Evolutionary conservation across 1,140 invertebrate genomes (phyloP).

Genomic region (Whitmania pigra): DNA sequence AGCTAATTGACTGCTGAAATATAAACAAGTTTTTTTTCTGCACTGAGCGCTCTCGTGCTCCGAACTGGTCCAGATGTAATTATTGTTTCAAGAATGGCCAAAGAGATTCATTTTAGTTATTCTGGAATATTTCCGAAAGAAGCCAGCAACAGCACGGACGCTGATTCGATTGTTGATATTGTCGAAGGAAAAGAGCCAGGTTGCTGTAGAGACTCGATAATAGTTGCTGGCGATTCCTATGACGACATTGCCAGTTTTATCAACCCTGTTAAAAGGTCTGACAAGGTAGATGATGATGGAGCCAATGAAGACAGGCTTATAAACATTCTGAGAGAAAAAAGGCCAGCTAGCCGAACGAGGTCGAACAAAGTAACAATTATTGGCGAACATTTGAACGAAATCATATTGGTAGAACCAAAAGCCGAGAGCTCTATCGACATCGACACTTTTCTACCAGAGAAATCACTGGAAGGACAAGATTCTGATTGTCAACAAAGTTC

Average conservation of each 20-base stretch:
- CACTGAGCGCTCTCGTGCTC: no score
- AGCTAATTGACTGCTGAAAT: no score
- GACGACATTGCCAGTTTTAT: conserved; percentile 45
- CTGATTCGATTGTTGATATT: conserved; percentile 1
- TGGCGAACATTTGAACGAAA: neutral
- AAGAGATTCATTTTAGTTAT: conserved; percentile 1
- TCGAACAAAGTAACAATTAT: neutral
- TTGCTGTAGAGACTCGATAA: conserved; percentile 51
- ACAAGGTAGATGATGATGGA: conserved; percentile 17
- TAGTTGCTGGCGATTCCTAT: conserved; percentile 56
- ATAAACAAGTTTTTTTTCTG: no score
- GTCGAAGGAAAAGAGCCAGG: conserved; percentile 45
- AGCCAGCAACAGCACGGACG: neutral
- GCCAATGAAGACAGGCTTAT: conserved; percentile 18
- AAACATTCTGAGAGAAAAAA: neutral
- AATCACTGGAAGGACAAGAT: no score
- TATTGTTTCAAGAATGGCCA: neutral
- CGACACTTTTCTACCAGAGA: neutral
- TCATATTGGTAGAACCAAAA: neutral
- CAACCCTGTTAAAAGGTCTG: conserved; percentile 29
- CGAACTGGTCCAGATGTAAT: no score
- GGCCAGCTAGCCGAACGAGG: neutral
- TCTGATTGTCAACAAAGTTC: no score
- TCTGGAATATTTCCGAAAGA: conserved; percentile 1
- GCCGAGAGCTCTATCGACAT: conserved; percentile 15